Evolutionary conservation across 2,888 invertebrate genomes (phyloP).

Genomic region (Drosophila parthenogenetica): DNA sequence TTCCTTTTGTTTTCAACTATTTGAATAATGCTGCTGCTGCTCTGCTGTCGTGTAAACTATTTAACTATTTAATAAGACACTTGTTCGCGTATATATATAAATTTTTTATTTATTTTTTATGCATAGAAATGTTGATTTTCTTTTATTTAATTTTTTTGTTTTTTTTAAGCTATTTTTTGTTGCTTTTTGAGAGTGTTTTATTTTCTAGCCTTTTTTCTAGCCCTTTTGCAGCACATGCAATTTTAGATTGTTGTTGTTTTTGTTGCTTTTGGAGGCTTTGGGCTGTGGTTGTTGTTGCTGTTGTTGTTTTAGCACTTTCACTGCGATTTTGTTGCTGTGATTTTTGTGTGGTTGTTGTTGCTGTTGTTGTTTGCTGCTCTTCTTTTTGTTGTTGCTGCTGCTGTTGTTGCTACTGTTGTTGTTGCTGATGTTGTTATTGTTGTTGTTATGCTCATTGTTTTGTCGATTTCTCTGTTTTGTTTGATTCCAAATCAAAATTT

Average conservation of each 20-base stretch:
- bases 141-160: conserved; percentile 25
- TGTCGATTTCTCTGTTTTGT: conserved; percentile 83
- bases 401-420: conserved; percentile 35
- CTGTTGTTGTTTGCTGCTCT: conserved; percentile 41
- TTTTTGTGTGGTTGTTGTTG: conserved; percentile 60
- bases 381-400: conserved; percentile 43
- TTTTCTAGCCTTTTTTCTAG: conserved; percentile 37
- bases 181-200: conserved; percentile 47
- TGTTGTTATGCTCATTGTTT: conserved; percentile 78
- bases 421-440: conserved; percentile 43
- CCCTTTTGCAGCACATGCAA: conserved; percentile 75
- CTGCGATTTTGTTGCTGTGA: conserved; percentile 61
- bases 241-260: conserved; percentile 49
- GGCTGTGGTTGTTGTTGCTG: conserved; percentile 46
- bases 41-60: conserved; percentile 48
- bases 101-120: conserved; percentile 24
- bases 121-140: conserved; percentile 44
- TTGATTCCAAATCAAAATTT: conserved; percentile 84
- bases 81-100: conserved; percentile 75
- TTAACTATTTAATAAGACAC: conserved; percentile 80
- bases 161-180: conserved; percentile 37
- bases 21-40: conserved; percentile 47
- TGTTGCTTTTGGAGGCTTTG: conserved; percentile 40
- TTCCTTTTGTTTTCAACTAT: conserved; percentile 31
- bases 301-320: conserved; percentile 67